These are phyloP conservation scores for Mystacornis crossleyi DNA, from an alignment of 2,113 vertebrate genomes.

Conservation along the genomic window DNA sequence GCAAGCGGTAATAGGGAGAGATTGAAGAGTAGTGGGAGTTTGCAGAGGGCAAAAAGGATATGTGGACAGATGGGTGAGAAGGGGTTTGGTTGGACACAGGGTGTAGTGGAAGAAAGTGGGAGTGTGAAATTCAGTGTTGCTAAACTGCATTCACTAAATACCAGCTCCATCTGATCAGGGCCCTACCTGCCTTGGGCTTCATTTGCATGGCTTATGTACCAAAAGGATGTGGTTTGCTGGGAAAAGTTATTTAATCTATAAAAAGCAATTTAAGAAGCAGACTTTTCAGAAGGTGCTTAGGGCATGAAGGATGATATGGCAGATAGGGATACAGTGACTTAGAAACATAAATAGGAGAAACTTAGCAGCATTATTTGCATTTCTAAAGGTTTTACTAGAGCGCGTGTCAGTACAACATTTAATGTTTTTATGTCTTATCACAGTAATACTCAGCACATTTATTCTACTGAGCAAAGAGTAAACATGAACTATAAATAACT, in stretches of 20 bases:
- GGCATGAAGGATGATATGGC: not conserved
- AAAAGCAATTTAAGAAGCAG: constrained; percentile 5
- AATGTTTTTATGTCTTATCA: constrained; percentile 34
- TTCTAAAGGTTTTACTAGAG: constrained; percentile 16
- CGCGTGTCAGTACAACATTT: not conserved
- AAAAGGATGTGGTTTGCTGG: not conserved
- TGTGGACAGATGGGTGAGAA: not conserved
- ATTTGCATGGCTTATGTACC: not conserved
- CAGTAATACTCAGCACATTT: constrained; percentile 1
- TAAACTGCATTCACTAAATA: not conserved
- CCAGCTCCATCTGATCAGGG: not conserved
- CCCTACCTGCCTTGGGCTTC: not conserved
- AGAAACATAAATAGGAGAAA: constrained; percentile 10
- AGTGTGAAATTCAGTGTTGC: not conserved
- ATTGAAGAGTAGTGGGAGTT: not conserved
- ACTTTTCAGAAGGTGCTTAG: not conserved
- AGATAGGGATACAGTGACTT: not conserved
- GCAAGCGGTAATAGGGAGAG: not conserved
- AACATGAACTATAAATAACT: constrained; percentile 50
- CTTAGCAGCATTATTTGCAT: constrained; percentile 14
- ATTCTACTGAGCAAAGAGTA: constrained; percentile 16
- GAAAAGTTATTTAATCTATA: constrained; percentile 8
- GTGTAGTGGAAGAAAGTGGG: not conserved
- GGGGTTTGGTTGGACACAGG: not conserved
- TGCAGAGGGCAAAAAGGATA: not conserved